Base-by-base conservation (phyloP, 2,888 invertebrate species). In the Nudaria mundana region DNA sequence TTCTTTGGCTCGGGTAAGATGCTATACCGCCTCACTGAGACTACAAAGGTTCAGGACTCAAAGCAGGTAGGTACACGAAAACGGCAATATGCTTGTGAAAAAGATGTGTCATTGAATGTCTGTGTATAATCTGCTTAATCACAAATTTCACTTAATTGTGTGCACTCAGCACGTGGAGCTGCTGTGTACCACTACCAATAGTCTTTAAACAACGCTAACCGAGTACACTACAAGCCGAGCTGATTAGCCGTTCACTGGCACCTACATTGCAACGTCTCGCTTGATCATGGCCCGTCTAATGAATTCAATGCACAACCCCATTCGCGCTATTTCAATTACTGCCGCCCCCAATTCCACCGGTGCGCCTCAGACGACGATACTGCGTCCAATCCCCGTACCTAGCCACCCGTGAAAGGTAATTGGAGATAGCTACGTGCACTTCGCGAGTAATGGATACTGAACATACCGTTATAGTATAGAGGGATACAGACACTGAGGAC, bases 261-360 rank as follows among this genome's bases (percentile, higher is more conserved):
- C n/a, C 3, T 31, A 23, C 10, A 10, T 18, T 33, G 18, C 33
- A 30, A 20, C 18, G 14, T 14, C 29, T 22, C 30, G 28, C 14
- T 15, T 44, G 44, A 38, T 48, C 45, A 59, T 50, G 54, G 41
- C 48, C 49, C 46, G 36, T 25, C 56, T 63, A 60, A 63, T 63
- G 57, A 62, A 60, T 59, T 55, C 55, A 52, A 42, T 25, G 42
- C 47, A 32, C 36, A 44, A 35, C 40, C 37, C 42, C 45, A 48
- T 50, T 50, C 39, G 48, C 54, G 49, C 56, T 56, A 58, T 62
- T 62, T 56, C 59, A 62, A 61, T 62, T 56, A 63, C 52, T 36
- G 37, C 22, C 39, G 8, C 38, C 38, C 33, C 23, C 11, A 23
- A 30, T 20, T 29, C 34, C 22, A 5, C 31, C 35, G 26, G 10